A percentile compares a stretch with the other conserved stretches of the same genome.
Conservation (phyloP, 2,888 invertebrate genomes). For the Dynastes grantii region DNA sequence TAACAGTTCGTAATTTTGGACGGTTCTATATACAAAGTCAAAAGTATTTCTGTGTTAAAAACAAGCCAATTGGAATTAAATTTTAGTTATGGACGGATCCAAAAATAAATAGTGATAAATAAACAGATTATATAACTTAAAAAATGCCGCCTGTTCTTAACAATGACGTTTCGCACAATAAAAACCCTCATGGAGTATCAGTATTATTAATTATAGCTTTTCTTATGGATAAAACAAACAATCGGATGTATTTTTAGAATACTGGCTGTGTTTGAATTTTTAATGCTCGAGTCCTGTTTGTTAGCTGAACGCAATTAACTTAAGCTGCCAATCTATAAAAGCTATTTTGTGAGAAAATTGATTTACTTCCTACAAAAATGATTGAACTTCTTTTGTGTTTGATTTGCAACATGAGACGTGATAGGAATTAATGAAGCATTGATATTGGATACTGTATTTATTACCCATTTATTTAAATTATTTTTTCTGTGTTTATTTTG, state of each 20-base stretch:
- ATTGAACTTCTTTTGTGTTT: no score
- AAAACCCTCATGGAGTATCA: background rate
- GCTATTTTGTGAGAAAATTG: background rate
- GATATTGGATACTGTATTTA: no score
- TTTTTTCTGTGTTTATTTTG: no score
- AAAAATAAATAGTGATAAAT: background rate
- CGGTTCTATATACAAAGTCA: background rate
- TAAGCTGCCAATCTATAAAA: background rate
- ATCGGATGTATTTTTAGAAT: constrained; percentile 15
- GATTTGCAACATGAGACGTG: no score
- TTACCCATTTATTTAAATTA: no score
- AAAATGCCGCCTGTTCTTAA: background rate
- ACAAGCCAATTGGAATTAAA: background rate
- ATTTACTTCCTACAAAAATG: background rate
- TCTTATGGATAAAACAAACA: constrained; percentile 9
- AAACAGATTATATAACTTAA: constrained; percentile 1
- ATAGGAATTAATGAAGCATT: no score
- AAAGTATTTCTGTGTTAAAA: background rate
- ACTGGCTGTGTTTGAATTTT: constrained; percentile 16
- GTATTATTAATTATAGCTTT: background rate
- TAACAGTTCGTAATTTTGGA: background rate
- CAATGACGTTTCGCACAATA: background rate
- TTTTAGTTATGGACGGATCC: background rate
- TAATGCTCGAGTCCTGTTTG: constrained; percentile 1
- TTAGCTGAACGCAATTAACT: background rate